Evolutionary conservation across 2,113 vertebrate genomes (phyloP), one percentile per base, ranked within the genome.

Genomic region (Pandion haliaetus): DNA sequence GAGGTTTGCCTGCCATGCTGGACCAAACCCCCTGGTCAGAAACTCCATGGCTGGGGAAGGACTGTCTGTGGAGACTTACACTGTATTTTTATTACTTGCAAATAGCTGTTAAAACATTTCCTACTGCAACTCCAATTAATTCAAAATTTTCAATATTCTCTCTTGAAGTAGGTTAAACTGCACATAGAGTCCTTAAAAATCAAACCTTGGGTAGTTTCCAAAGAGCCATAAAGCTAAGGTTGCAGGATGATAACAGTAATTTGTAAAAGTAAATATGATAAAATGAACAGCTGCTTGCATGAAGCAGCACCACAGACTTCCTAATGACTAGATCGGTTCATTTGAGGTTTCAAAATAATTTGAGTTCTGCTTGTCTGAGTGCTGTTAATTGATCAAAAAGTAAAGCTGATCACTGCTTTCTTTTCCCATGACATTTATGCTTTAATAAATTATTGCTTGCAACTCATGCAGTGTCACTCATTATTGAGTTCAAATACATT

Each of bases 341-440:
- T 78, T 66, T 94, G 57, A 86, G 95, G 92, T 83, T 91, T 98
- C 88, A 83, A 79, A 97, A 96, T 96, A 94, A 97, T 97, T 92
- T 90, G 87, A 97, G 78, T 86, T 97, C 85, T 95, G 45, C 88
- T 96, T 96, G 86, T 90, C 69, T 85, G 59, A 95, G 96, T 98
- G 93, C 96, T 97, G 80, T 95, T 98, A 98, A 98, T 98, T 98
- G 98, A 98, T 98, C 96, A 96, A 88, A 98, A 98, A 96, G 92
- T 94, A 96, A 97, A 96, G 96, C 74, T 97, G 97, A 97, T 95
- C 78, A 77, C 88, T 94, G 95, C 91, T 84, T 95, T 91, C 92
- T 96, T 97, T 83, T 95, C 96, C 95, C 94, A 69, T 90, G 92
- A 90, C 96, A 97, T 86, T 71, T 82, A 96, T 92, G 45, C 49